Percentiles rank a stretch among this genome's conserved stretches.
Conservation (phyloP, 2,888 invertebrate species). For the Nephrotoma flavescens region DNA sequence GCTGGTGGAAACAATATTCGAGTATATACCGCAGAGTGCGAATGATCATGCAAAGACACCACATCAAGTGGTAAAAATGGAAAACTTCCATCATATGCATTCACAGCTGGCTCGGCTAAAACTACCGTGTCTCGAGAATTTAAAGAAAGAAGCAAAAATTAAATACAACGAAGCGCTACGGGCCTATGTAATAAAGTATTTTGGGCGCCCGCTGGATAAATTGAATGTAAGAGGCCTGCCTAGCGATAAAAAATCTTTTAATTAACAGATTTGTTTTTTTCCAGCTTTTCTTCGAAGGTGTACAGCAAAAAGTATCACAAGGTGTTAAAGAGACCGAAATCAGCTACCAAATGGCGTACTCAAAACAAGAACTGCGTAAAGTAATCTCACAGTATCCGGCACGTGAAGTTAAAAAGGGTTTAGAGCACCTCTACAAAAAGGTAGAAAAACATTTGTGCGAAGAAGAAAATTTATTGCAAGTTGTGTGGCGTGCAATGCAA, state of each 20-base stretch:
- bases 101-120: constrained; percentile 77
- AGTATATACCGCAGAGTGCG: constrained; percentile 63
- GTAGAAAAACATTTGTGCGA: constrained; percentile 96
- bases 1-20: constrained; percentile 70
- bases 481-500: constrained; percentile 99
- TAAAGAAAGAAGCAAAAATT: constrained; percentile 79
- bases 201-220: constrained; percentile 85
- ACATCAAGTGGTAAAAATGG: constrained; percentile 80
- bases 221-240: constrained; percentile 50
- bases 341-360: constrained; percentile 93
- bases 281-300: constrained; percentile 92
- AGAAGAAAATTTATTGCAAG: constrained; percentile 81
- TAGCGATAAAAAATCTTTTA: background rate
- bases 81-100: constrained; percentile 92
- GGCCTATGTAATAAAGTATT: constrained; percentile 85
- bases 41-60: constrained; percentile 84
- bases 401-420: constrained; percentile 80
- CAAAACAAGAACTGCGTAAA: constrained; percentile 89
- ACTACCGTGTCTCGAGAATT: constrained; percentile 71
- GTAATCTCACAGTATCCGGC: constrained; percentile 90
- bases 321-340: constrained; percentile 96
- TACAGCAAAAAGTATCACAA: constrained; percentile 79
- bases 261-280: constrained; percentile 9
- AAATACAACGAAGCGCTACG: constrained; percentile 81
- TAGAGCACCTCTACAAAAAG: constrained; percentile 86